Conservation (phyloP, 2,888 invertebrate genomes). For the Trichogramma dendrolimi region DNA sequence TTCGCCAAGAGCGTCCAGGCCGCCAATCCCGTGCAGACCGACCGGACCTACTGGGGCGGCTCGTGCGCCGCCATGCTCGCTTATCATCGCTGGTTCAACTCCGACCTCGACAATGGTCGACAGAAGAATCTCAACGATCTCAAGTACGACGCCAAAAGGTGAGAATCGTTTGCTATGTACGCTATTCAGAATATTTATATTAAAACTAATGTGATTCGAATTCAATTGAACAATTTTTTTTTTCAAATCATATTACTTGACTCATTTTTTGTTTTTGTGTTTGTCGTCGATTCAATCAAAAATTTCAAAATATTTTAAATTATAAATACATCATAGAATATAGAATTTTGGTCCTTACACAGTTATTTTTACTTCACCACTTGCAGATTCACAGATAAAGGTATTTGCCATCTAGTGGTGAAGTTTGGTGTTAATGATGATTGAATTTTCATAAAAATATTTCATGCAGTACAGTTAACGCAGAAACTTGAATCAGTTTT, state of each 20-base stretch:
- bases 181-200: not conserved
- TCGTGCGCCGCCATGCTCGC: conserved; percentile 47
- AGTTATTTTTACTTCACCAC: no score
- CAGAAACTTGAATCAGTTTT: no score
- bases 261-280: not conserved
- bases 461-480: no score
- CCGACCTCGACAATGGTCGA: conserved; percentile 40
- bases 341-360: no score
- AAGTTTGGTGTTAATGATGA: no score
- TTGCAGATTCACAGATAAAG: no score
- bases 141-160: conserved; percentile 48
- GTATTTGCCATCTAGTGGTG: no score
- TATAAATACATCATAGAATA: no score
- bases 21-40: conserved; percentile 35
- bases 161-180: conserved; percentile 4
- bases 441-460: no score
- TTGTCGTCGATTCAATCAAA: no score
- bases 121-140: conserved; percentile 37
- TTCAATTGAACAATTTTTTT: no score
- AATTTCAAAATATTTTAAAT: no score
- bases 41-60: conserved; percentile 47
- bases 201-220: not conserved
- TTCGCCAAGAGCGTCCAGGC: conserved; percentile 36
- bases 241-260: not conserved
- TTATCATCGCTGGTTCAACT: conserved; percentile 56